Base-by-base conservation (phyloP, 2,113 vertebrate genomes). In the Notechis scutatus region DNA sequence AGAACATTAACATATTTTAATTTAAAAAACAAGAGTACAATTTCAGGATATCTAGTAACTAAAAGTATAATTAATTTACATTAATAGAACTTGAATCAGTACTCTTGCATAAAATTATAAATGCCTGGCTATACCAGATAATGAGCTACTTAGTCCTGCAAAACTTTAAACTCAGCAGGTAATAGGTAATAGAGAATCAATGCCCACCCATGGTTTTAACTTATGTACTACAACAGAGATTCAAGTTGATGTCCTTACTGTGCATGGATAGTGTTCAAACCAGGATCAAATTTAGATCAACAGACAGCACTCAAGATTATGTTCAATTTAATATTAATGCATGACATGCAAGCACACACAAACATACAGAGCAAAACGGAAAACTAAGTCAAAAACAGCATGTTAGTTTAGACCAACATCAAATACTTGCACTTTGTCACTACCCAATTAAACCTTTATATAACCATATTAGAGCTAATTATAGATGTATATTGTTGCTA, bases 251-350 rank as follows among this genome's bases (percentile, higher is more conserved):
- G 94, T 94, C 52, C 91, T 85, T 94, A 0, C n/a, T 89, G 85
- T 0, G 23, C 88, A 0, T 0, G 18, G 81, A 92, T 34, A 93
- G 89, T 20, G 39, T 95, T 95, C 91, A 96, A 94, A 96, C 56
- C 91, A 96, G 93, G 87, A 93, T 90, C 26, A 91, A 93, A 1
- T 94, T 93, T 94, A 81, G 42, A 81, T 81, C 90, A 88, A 29
- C 45, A 86, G 42, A 88, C 56, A 91, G 93, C 85, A 92, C 42
- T 10, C 57, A 52, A 94, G 93, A 89, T 69, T 47, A 39, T 64
- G 52, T 18, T 64, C 0, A 93, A 74, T 94, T 59, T 93, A 94
- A 93, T 11, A 55, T 39, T 20, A 64, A 91, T 15, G 21, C 18
- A 81, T 42, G 74, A 21, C 74, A 42, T 1, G 3, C 56, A 7